These are phyloP conservation scores for Oreochromis mossambicus DNA, from an alignment of 2,797 vertebrate genomes.

Conservation along the genomic window DNA sequence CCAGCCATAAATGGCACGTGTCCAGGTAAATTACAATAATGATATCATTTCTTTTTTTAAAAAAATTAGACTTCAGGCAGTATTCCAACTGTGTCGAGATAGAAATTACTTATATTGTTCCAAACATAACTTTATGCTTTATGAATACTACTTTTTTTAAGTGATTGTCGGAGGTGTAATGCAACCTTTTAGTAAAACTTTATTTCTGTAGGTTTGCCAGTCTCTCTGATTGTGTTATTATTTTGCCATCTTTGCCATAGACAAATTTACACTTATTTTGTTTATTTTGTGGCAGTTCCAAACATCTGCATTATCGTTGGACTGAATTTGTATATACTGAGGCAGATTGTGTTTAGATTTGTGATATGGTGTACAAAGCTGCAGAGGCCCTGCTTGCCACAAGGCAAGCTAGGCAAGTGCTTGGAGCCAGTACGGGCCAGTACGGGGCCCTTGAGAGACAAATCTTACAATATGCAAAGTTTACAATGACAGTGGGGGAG, in stretches of 20 bases:
- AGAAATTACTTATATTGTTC: neutral
- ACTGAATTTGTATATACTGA: neutral
- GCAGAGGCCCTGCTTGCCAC: neutral
- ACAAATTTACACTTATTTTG: neutral
- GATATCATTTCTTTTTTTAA: fast-evolving
- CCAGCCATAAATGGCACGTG: neutral
- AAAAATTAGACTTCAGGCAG: neutral
- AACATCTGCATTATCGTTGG: neutral
- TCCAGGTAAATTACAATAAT: neutral
- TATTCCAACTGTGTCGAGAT: neutral
- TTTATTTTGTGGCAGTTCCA: neutral
- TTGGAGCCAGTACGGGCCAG: neutral
- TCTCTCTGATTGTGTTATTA: neutral
- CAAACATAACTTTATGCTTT: neutral
- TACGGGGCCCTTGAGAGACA: neutral
- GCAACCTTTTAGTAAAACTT: neutral
- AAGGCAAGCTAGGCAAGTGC: neutral
- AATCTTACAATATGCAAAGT: neutral
- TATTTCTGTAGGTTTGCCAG: neutral
- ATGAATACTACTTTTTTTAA: neutral
- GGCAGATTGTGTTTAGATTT: neutral
- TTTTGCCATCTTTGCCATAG: neutral
- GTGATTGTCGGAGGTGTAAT: neutral
- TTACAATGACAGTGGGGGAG: neutral
- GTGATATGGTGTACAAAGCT: neutral